Conservation (phyloP, 1,140 invertebrate genomes). For the Marisa cornuarietis region DNA sequence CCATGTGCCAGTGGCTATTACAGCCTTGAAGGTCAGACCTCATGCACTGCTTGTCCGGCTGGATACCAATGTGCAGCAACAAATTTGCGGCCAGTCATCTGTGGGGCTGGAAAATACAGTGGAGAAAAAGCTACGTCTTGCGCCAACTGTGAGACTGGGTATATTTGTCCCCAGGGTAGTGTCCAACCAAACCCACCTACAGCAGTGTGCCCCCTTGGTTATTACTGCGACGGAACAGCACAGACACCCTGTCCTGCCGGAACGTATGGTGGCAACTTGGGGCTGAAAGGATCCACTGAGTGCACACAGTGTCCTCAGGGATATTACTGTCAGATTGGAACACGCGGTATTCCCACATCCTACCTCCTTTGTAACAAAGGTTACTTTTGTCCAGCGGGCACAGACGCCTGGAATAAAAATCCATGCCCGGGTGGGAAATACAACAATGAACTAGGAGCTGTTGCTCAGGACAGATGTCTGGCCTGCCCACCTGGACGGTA, state of each 20-base stretch:
- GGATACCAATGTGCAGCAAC: slow-evolving; percentile 50
- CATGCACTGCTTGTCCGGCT: slow-evolving; percentile 55
- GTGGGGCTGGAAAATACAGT: slow-evolving; percentile 53
- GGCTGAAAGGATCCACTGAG: slow-evolving; percentile 34
- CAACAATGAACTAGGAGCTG: slow-evolving; percentile 45
- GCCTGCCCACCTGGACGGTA: slow-evolving; percentile 53
- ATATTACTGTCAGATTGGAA: slow-evolving; percentile 58
- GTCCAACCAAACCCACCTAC: slow-evolving; percentile 42
- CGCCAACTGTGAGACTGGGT: slow-evolving; percentile 51
- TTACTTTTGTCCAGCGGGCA: slow-evolving; percentile 50
- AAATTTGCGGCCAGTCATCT: slow-evolving; percentile 44
- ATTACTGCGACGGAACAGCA: slow-evolving; percentile 56
- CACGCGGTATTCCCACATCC: slow-evolving; percentile 45
- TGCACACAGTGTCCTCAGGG: slow-evolving; percentile 55
- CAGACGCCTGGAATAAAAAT: slow-evolving; percentile 48
- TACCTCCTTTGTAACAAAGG: slow-evolving; percentile 54
- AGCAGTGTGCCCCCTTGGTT: slow-evolving; percentile 53
- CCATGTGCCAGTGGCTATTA: slow-evolving; percentile 53
- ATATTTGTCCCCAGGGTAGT: slow-evolving; percentile 57
- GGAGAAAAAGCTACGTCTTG: slow-evolving; percentile 37
- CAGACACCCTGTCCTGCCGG: slow-evolving; percentile 45
- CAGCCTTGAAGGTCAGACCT: slow-evolving; percentile 50
- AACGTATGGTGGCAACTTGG: slow-evolving; percentile 52
- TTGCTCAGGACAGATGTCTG: slow-evolving; percentile 41
- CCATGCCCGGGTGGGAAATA: slow-evolving; percentile 54